Conservation (phyloP, 92 coral and sea anemone species). For the Zoanthus gigantus region DNA sequence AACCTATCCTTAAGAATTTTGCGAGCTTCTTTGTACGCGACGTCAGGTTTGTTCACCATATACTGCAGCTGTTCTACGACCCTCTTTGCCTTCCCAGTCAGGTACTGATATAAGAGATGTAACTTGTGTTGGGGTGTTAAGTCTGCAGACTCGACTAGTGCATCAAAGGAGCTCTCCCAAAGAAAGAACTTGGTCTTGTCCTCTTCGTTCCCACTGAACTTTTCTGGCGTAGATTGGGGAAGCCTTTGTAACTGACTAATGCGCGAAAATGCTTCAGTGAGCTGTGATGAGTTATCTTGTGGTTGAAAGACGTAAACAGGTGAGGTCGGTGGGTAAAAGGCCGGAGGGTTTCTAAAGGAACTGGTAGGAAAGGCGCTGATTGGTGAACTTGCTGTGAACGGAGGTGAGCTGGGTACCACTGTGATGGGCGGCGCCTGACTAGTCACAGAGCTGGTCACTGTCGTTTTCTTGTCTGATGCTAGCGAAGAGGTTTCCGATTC, state of each 20-base stretch:
- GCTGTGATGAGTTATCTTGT: conserved; percentile 32
- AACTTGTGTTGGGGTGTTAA: conserved; percentile 66
- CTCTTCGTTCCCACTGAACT: conserved; percentile 58
- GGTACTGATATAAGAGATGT: conserved; percentile 69
- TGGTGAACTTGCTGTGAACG: conserved; percentile 3
- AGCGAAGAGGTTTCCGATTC: conserved; percentile 43
- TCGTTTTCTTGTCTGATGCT: conserved; percentile 22
- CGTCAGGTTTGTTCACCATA: conserved; percentile 62
- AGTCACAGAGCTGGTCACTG: conserved; percentile 21
- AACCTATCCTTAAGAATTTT: conserved; percentile 61
- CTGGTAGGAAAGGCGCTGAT: conserved; percentile 40
- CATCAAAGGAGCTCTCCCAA: conserved; percentile 64
- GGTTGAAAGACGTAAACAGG: conserved; percentile 17
- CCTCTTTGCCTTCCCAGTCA: conserved; percentile 65
- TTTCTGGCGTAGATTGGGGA: conserved; percentile 64
- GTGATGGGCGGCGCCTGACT: conserved; percentile 37
- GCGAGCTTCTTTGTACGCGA: conserved; percentile 71
- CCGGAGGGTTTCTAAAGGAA: conserved; percentile 43
- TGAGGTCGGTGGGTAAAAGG: conserved; percentile 32
- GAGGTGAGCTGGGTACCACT: conserved; percentile 29
- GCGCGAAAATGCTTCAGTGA: conserved; percentile 57
- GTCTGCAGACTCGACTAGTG: conserved; percentile 65
- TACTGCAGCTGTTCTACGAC: conserved; percentile 74
- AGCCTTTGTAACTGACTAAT: conserved; percentile 64
- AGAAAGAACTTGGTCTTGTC: conserved; percentile 69